Conservation (phyloP, 1,140 invertebrate species). For the Drosophila subpulchrella region DNA sequence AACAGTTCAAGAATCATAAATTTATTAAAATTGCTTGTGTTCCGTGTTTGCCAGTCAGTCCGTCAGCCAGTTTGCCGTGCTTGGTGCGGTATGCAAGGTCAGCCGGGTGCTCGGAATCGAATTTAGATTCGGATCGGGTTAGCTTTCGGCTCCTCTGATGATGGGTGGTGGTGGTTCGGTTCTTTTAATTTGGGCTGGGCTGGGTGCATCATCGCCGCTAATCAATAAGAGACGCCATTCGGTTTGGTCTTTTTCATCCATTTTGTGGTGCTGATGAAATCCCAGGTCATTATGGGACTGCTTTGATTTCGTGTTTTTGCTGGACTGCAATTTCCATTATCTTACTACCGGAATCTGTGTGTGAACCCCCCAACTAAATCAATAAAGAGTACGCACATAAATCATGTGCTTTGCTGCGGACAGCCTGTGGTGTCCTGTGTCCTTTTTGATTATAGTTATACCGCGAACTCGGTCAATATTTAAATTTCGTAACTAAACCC, state of each 20-base stretch:
- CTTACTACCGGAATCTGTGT: slow-evolving; percentile 28
- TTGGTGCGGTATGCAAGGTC: slow-evolving; percentile 49
- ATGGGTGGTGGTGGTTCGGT: neutral
- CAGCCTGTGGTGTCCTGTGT: slow-evolving; percentile 12
- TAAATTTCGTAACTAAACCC: neutral
- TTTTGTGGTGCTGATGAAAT: slow-evolving; percentile 27
- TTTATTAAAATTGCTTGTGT: slow-evolving; percentile 59
- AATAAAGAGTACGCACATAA: slow-evolving; percentile 64
- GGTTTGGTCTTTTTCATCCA: slow-evolving; percentile 9
- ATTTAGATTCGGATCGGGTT: slow-evolving; percentile 39
- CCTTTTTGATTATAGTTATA: slow-evolving; percentile 11
- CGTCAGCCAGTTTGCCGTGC: neutral
- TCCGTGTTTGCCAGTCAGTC: slow-evolving; percentile 31
- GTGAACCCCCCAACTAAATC: slow-evolving; percentile 47
- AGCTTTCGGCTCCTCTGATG: slow-evolving; percentile 22
- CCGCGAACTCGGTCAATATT: slow-evolving; percentile 14
- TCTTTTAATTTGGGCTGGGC: neutral
- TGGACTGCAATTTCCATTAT: slow-evolving; percentile 56
- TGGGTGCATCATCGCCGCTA: slow-evolving; percentile 41
- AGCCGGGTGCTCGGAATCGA: slow-evolving; percentile 27
- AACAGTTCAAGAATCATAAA: slow-evolving; percentile 59
- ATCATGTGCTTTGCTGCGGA: slow-evolving; percentile 19
- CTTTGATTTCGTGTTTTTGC: slow-evolving; percentile 27
- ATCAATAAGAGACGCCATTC: slow-evolving; percentile 33
- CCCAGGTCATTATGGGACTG: slow-evolving; percentile 22